Percentiles rank a stretch among this genome's conserved stretches.
phyloP scores from a whole-genome alignment of 2,888 invertebrate species.

The Hirudinaria manillensis region DNA sequence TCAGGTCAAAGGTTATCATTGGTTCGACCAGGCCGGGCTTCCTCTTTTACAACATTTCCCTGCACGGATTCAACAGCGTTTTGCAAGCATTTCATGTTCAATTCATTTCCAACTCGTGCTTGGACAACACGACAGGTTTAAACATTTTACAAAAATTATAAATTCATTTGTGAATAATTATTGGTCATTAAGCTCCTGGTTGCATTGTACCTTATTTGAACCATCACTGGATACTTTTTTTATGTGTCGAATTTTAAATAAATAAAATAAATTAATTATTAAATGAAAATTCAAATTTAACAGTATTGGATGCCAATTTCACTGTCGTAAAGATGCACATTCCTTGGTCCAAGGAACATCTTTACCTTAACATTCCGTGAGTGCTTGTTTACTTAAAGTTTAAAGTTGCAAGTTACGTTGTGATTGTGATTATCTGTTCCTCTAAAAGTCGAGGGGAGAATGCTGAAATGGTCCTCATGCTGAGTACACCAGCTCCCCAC shows the following conservation, averaged over 20 bases:
- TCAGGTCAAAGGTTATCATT: slow-evolving; percentile 27
- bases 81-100: slow-evolving; percentile 37
- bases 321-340: slow-evolving; percentile 36
- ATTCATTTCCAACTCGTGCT: slow-evolving; percentile 32
- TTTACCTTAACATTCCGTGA: slow-evolving; percentile 36
- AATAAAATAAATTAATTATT: background rate
- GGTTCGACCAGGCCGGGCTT: slow-evolving; percentile 33
- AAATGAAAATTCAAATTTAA: background rate
- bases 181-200: too few relatives aligned
- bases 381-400: background rate
- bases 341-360: slow-evolving; percentile 39
- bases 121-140: slow-evolving; percentile 30
- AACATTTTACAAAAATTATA: background rate
- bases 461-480: slow-evolving; percentile 35
- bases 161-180: too few relatives aligned
- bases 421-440: background rate
- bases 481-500: slow-evolving; percentile 34
- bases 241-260: background rate
- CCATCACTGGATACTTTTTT: too few relatives aligned
- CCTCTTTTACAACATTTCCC: slow-evolving; percentile 40
- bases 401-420: background rate
- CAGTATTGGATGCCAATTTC: slow-evolving; percentile 32
- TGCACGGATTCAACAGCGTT: slow-evolving; percentile 34
- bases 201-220: too few relatives aligned
- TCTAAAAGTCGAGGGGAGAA: slow-evolving; percentile 22